Evolutionary conservation across 2,797 vertebrate genomes (phyloP), one percentile per base, ranked within the genome.

Genomic region (Gephyroberyx darwinii): DNA sequence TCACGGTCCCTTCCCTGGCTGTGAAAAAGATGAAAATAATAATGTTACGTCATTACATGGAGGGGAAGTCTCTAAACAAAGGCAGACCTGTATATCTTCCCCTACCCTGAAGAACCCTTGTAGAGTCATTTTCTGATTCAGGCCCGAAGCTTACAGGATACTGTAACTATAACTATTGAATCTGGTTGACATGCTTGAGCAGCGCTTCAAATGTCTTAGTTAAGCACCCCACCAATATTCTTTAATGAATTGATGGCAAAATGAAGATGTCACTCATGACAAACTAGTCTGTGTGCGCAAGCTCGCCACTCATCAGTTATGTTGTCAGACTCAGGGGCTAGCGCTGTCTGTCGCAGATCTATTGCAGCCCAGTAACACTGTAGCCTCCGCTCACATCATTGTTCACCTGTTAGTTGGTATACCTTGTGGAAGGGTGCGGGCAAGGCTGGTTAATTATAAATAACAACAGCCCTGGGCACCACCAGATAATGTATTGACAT

Each of bases 211-310:
- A 89, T 58, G 66, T 88, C 86, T 91, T 74, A 59, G 75, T 87
- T 89, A 88, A 79, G 75, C 71, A 77, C 72, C 80, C 79, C 72
- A 50, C 74, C 63, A 56, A 73, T 80, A 78, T 86, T 82, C 85
- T 88, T 88, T 78, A 69, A 89, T 80, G 84, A 85, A 87, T 80
- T 84, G 69, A 83, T 57, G 72, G 88, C 39, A 71, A 90, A 91
- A 93, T 92, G 85, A 92, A 93, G 91, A 91, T 88, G 90, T 93
- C 91, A 90, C 80, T 89, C 77, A 81, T 92, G 92, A 92, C 91
- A 92, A 93, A 92, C 87, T 86, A 26, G 79, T 74, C 76, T 69
- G 79, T 73, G 77, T 84, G 66, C 71, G 47, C 77, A 51, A 66
- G 59, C 84, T 55, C 41, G 69, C 75, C 50, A 72, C 78, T 86